These are phyloP conservation scores for Melikaiella ostensackeni DNA, from an alignment of 2,888 invertebrate species.

Conservation along the genomic window DNA sequence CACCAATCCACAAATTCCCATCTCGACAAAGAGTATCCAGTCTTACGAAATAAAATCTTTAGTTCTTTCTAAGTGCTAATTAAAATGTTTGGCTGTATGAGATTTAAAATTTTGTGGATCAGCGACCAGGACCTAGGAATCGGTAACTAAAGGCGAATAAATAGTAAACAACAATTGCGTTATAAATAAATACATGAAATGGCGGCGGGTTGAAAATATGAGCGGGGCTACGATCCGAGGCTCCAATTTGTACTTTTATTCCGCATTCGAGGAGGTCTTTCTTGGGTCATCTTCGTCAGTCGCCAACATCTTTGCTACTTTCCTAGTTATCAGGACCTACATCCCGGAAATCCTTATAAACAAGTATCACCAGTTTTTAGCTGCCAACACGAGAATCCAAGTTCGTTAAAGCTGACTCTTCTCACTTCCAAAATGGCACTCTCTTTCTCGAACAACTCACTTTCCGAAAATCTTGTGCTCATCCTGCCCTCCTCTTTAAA, in stretches of 20 bases:
- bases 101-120: conserved; percentile 23
- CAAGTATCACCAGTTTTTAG: conserved; percentile 39
- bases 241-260: conserved; percentile 62
- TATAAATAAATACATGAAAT: conserved; percentile 52
- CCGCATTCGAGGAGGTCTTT: conserved; percentile 48
- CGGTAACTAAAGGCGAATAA: conserved; percentile 56
- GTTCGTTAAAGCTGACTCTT: conserved; percentile 23
- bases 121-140: conserved; percentile 43
- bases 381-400: conserved; percentile 17
- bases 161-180: conserved; percentile 44
- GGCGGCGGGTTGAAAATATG: conserved; percentile 59
- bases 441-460: conserved; percentile 1
- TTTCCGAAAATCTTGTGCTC: neutral
- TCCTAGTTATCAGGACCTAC: neutral
- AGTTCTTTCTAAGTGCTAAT: conserved; percentile 26
- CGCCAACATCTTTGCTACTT: conserved; percentile 23
- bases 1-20: conserved; percentile 31
- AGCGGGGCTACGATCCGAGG: conserved; percentile 52
- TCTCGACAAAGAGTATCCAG: conserved; percentile 24
- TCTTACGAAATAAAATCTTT: conserved; percentile 30
- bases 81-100: conserved; percentile 16
- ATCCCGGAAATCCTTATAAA: conserved; percentile 27
- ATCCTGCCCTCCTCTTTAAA: conserved; percentile 42
- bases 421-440: conserved; percentile 31
- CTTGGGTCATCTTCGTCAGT: conserved; percentile 18